Evolutionary conservation across 23 tunicate species (phyloP).

Genomic region (Styela plicata): DNA sequence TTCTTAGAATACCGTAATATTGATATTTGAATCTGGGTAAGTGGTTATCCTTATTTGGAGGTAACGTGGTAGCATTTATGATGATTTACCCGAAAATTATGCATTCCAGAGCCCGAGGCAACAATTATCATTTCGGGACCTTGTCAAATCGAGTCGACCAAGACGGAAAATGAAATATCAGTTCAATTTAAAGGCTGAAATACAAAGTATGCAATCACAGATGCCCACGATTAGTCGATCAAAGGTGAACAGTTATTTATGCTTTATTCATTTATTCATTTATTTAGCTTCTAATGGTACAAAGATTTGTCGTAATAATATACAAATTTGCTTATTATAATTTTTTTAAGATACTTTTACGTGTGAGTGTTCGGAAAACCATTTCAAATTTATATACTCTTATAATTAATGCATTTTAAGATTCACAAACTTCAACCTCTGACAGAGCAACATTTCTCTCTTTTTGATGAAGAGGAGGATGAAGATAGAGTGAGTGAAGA

Average conservation of each 20-base stretch:
- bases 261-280: too few species aligned
- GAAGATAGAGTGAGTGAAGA: not conserved
- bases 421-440: not conserved
- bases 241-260: too few species aligned
- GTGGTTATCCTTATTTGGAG: not conserved
- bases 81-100: too few species aligned
- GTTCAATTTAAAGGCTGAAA: constrained; percentile 50
- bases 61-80: too few species aligned
- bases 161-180: constrained; percentile 24
- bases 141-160: constrained; percentile 54
- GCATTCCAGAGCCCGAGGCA: constrained; percentile 28
- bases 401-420: too few species aligned
- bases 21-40: not conserved
- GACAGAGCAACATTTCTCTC: not conserved
- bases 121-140: constrained; percentile 49
- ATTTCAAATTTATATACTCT: not conserved
- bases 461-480: not conserved
- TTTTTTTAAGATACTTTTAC: too few species aligned
- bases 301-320: too few species aligned
- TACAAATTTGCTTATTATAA: too few species aligned
- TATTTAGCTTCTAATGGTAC: too few species aligned
- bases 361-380: too few species aligned
- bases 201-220: constrained; percentile 54
- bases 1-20: too few species aligned
- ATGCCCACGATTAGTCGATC: constrained; percentile 55